Evolutionary conservation across 2,113 vertebrate species (phyloP), one percentile per base, ranked within the genome.

Genomic region (Gambusia holbrooki): DNA sequence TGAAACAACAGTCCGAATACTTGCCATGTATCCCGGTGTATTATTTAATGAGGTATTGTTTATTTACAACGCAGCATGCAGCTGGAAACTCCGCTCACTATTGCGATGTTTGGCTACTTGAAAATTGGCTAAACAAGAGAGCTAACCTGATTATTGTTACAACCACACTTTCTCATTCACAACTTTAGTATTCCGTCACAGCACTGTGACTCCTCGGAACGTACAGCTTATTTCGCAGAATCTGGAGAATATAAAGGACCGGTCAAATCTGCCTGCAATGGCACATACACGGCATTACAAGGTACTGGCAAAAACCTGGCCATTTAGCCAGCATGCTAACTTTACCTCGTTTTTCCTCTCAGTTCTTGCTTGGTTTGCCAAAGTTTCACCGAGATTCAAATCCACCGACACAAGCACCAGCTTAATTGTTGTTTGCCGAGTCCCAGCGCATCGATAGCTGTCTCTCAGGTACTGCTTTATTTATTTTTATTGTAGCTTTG

Each of bases 321-420:
- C 79, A 80, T 70, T 63, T 86, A 87, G 80, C 89, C 80, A 86
- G 42, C 77, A 73, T 81, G 91, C 89, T 87, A 90, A 84, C 73
- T 86, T 91, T 90, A 93, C 93, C 92, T 93, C 79, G 79, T 83
- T 84, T 79, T 79, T 82, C 75, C 73, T 66, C 66, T 90, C 74
- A 81, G 62, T 83, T 85, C 77, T 81, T 82, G 70, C 15, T 67
- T 63, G 33, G 14, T 66, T 73, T 77, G 3, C 58, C 30, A 60
- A 37, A 58, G 64, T 62, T 70, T 22, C 4, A 13, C 22, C 32
- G 11, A 58, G 48, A 25, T 29, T 66, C 1, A 25, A 48, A 67
- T 79, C 74, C 74, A 35, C 58, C n/a, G n/a, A 69, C 67, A 42
- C 30, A 5, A 28, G 45, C 29, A 70, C 69, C 35, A 19, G 54